Percentiles rank a stretch among this genome's conserved stretches.
Conservation (phyloP, 1,140 invertebrate genomes). For the Bombyx mandarina region DNA sequence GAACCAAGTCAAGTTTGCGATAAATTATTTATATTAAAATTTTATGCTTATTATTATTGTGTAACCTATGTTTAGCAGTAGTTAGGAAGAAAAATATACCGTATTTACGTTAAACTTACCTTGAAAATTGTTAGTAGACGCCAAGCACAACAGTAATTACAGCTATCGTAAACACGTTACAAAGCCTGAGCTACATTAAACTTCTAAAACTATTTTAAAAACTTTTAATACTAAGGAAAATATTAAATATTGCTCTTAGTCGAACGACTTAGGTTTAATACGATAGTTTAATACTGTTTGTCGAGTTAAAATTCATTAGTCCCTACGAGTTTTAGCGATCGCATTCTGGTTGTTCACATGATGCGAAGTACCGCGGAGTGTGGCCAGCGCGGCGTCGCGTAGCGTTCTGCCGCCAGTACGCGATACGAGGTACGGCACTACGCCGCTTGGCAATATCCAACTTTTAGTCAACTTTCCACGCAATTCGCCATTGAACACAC, state of each 20-base stretch:
- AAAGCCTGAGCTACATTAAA: conserved; percentile 3
- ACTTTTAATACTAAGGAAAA: conserved; percentile 17
- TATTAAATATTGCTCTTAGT: conserved; percentile 45
- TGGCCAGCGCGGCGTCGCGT: conserved; percentile 32
- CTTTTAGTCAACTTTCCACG: conserved; percentile 26
- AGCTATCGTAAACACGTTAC: too few species aligned
- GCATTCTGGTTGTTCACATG: conserved; percentile 26
- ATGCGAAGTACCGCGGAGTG: conserved; percentile 16
- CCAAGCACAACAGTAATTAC: conserved; percentile 9
- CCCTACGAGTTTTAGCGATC: conserved; percentile 24
- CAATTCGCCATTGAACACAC: background rate
- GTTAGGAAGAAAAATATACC: too few species aligned
- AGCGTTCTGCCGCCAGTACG: conserved; percentile 29
- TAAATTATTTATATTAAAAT: too few species aligned
- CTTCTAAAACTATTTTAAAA: conserved; percentile 19
- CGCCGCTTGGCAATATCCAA: conserved; percentile 25
- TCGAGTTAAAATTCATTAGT: conserved; percentile 14
- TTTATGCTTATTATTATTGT: too few species aligned
- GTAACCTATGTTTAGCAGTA: too few species aligned
- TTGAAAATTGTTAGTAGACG: conserved; percentile 4
- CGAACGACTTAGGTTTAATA: conserved; percentile 12
- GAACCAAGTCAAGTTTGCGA: too few species aligned
- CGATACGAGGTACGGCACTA: background rate
- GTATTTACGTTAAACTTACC: conserved; percentile 8
- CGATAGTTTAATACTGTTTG: conserved; percentile 9